Evolutionary conservation across 2,888 invertebrate species (phyloP).

Genomic region (Cosmia trapezina): DNA sequence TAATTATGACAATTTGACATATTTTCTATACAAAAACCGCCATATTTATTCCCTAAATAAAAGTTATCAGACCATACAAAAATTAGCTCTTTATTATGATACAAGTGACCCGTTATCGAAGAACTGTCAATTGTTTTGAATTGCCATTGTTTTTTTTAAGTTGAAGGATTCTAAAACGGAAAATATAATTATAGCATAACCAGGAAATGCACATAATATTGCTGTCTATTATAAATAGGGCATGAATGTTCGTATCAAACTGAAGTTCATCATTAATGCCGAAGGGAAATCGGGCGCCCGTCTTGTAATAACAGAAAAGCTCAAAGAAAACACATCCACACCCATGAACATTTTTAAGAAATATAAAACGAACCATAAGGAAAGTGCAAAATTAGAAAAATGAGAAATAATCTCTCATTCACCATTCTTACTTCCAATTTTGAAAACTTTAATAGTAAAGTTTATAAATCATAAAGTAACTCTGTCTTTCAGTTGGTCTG

Average conservation of each 20-base stretch:
- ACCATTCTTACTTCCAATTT: neutral
- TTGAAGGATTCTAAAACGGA: too few species aligned
- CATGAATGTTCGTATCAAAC: neutral
- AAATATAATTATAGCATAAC: too few species aligned
- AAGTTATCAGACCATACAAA: too few species aligned
- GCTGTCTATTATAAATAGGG: neutral
- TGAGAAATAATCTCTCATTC: neutral
- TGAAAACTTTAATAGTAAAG: too few species aligned
- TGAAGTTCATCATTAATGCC: neutral
- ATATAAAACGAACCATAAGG: neutral
- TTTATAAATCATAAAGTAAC: neutral
- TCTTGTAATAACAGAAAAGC: neutral
- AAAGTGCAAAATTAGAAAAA: neutral
- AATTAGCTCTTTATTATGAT: too few species aligned
- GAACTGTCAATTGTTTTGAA: too few species aligned
- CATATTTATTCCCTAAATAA: too few species aligned
- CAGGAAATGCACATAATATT: too few species aligned
- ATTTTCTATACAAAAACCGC: too few species aligned
- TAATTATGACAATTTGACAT: too few species aligned
- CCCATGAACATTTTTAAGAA: neutral
- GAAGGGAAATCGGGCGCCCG: neutral
- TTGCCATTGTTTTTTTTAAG: too few species aligned
- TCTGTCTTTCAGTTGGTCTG: neutral
- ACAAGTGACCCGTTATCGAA: too few species aligned
- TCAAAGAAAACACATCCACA: neutral